A percentile compares a stretch with the other conserved stretches of the same genome.
Evolutionary conservation across 2,797 vertebrate genomes (phyloP).

Genomic region (Pseudochirops cupreus): DNA sequence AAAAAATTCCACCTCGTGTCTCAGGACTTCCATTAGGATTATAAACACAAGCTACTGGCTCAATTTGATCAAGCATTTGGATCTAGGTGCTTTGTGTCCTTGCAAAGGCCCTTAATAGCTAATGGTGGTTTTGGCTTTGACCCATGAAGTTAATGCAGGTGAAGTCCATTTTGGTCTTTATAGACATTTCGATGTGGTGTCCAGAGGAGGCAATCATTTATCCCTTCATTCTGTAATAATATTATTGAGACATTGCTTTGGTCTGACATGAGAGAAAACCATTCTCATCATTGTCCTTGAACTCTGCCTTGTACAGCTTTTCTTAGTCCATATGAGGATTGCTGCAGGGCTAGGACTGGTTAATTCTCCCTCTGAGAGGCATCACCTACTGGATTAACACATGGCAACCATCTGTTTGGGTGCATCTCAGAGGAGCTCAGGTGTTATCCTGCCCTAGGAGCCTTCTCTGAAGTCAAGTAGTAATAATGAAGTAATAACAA

Average conservation of each 20-base stretch:
- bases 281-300: slow-evolving; percentile 51
- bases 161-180: slow-evolving; percentile 50
- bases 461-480: background rate
- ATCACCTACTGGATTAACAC: background rate
- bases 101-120: background rate
- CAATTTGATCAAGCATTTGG: background rate
- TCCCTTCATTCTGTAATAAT: slow-evolving; percentile 64
- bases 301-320: slow-evolving; percentile 17
- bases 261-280: slow-evolving; percentile 28
- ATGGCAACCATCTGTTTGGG: slow-evolving; percentile 52
- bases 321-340: background rate
- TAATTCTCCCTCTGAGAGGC: slow-evolving; percentile 46
- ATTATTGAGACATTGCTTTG: slow-evolving; percentile 56
- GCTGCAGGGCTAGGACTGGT: background rate
- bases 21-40: background rate
- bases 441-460: fast-evolving
- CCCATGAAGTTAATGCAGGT: background rate
- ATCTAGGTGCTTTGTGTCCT: background rate
- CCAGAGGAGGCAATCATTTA: slow-evolving; percentile 57
- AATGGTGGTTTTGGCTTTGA: slow-evolving; percentile 41
- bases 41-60: fast-evolving
- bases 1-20: background rate
- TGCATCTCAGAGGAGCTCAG: background rate
- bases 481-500: too few relatives aligned
- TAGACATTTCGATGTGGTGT: background rate